Conservation (phyloP, 2,113 vertebrate genomes). For the Rhodinocichla rosea region DNA sequence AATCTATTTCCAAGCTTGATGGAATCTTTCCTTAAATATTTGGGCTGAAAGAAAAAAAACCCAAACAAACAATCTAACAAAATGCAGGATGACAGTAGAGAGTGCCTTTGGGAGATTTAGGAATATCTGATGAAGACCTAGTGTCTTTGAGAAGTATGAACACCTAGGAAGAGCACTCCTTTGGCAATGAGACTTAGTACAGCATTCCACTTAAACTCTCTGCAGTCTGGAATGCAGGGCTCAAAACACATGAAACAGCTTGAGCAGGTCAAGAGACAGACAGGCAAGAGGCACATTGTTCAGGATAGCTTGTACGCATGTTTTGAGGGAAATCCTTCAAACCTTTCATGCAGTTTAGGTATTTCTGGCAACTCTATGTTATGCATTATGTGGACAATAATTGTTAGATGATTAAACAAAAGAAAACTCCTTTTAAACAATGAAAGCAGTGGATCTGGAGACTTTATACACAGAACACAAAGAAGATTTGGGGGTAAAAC, state of each 20-base stretch:
- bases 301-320: background rate
- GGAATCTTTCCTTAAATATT: background rate
- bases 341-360: background rate
- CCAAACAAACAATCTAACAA: background rate
- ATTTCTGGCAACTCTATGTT: background rate
- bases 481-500: background rate
- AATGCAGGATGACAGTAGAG: background rate
- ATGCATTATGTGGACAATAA: background rate
- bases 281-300: accelerated
- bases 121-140: background rate
- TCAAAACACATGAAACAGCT: background rate
- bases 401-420: background rate
- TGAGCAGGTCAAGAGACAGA: background rate
- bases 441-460: background rate
- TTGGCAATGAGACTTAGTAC: background rate
- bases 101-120: background rate
- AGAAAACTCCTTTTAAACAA: background rate
- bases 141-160: background rate
- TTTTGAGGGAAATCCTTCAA: background rate
- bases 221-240: background rate
- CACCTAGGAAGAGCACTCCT: background rate
- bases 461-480: background rate
- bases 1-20: background rate
- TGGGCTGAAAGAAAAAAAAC: background rate
- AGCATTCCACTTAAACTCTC: background rate